Conservation (phyloP, 2,888 invertebrate genomes). For the Noctua janthina region DNA sequence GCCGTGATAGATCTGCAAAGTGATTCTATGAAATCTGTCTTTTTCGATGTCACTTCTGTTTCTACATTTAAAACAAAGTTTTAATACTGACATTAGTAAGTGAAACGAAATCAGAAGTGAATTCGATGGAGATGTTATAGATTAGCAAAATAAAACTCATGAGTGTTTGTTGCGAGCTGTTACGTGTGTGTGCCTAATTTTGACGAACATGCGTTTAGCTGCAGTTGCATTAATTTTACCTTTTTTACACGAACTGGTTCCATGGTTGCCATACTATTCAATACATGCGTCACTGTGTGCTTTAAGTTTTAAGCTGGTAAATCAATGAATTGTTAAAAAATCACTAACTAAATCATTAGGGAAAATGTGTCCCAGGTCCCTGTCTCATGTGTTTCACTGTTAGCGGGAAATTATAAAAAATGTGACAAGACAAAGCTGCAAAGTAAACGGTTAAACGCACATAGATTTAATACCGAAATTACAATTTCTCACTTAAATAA, state of each 20-base stretch:
- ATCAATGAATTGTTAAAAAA: not conserved
- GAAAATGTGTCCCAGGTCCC: no score
- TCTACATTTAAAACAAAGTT: slow-evolving; percentile 13
- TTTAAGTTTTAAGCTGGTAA: not conserved
- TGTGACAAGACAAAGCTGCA: not conserved
- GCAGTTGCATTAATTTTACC: not conserved
- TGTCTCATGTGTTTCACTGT: not conserved
- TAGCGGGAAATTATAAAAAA: not conserved
- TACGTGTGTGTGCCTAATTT: not conserved
- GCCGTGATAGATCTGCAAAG: not conserved
- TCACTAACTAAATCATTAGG: not conserved
- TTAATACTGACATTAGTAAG: not conserved
- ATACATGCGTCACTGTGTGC: not conserved
- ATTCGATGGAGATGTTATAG: no score
- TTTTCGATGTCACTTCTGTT: not conserved
- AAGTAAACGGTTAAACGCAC: not conserved
- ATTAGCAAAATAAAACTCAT: no score
- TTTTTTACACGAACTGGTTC: not conserved
- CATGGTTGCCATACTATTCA: slow-evolving; percentile 1
- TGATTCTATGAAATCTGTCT: not conserved
- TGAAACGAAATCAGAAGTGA: slow-evolving; percentile 1
- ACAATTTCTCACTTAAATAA: slow-evolving; percentile 13
- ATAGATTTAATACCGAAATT: not conserved
- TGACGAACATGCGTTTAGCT: not conserved
- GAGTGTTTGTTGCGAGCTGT: no score